Evolutionary conservation across 2,113 vertebrate genomes (phyloP).

Genomic region (Epinephelus moara): DNA sequence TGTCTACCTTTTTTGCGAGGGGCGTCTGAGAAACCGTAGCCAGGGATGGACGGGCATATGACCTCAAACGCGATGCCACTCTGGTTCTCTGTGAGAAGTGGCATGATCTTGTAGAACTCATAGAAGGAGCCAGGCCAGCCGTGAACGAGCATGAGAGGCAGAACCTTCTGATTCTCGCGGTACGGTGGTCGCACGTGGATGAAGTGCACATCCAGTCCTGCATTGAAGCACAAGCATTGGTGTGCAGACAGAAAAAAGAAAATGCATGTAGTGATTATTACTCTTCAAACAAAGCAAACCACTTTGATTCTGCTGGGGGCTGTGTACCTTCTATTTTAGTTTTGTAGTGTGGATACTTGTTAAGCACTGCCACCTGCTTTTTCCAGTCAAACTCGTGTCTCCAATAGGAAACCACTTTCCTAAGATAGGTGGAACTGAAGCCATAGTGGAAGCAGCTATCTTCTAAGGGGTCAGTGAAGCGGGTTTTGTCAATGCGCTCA

Average conservation of each 20-base stretch:
- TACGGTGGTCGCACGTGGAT: constrained; percentile 86
- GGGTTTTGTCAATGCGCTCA: constrained; percentile 85
- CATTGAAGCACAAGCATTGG: neutral
- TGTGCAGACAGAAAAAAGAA: neutral
- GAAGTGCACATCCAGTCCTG: constrained; percentile 91
- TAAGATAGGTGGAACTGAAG: constrained; percentile 87
- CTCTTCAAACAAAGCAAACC: neutral
- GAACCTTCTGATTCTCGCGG: constrained; percentile 74
- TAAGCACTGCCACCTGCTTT: constrained; percentile 88
- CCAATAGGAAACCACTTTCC: constrained; percentile 89
- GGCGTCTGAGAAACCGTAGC: constrained; percentile 91
- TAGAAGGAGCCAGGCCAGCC: constrained; percentile 95
- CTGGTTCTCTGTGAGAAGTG: constrained; percentile 85
- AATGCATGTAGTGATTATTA: neutral
- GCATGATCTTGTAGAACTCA: constrained; percentile 92
- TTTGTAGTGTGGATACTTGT: constrained; percentile 91
- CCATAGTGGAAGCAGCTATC: constrained; percentile 89
- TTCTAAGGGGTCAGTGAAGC: constrained; percentile 84
- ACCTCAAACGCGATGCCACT: constrained; percentile 87
- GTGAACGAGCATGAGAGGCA: constrained; percentile 89
- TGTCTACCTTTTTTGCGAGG: constrained; percentile 83
- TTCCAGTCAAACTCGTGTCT: constrained; percentile 90
- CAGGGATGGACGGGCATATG: constrained; percentile 93
- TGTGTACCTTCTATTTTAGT: constrained; percentile 92
- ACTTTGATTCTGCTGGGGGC: neutral